Evolutionary conservation across 2,888 invertebrate genomes (phyloP).

Genomic region (Tachina grossa): DNA sequence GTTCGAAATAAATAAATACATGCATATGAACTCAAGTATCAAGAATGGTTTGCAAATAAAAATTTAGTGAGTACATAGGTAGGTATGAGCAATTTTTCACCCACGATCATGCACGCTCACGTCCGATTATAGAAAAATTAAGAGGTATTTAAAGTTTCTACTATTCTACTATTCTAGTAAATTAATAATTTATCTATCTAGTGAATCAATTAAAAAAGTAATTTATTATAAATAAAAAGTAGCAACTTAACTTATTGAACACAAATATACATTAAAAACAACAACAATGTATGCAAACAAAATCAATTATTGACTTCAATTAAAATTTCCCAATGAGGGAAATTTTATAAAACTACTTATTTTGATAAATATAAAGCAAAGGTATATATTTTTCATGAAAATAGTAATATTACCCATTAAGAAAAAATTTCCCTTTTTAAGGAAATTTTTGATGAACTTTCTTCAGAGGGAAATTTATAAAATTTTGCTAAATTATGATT

Average conservation of each 20-base stretch:
- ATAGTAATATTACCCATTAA: too few relatives aligned
- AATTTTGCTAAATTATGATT: too few relatives aligned
- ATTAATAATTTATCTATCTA: too few relatives aligned
- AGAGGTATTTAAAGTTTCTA: too few relatives aligned
- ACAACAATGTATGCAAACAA: not conserved
- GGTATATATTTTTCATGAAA: not conserved
- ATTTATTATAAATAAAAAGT: not conserved
- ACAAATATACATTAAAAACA: not conserved
- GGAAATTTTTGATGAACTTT: not conserved
- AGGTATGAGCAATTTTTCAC: too few relatives aligned
- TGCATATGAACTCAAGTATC: not conserved
- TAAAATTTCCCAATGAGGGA: not conserved
- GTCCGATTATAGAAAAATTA: too few relatives aligned
- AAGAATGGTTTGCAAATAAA: conserved; percentile 3
- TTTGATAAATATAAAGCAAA: not conserved
- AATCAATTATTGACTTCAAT: not conserved
- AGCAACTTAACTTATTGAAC: not conserved
- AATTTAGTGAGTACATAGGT: too few relatives aligned
- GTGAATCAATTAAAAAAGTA: too few relatives aligned
- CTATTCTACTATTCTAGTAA: too few relatives aligned
- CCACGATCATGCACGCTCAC: too few relatives aligned
- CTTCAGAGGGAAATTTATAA: too few relatives aligned
- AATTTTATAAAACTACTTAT: not conserved
- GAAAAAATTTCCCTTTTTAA: not conserved
- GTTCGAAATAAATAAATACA: not conserved